Evolutionary conservation across 2,888 invertebrate genomes (phyloP), one percentile per base, ranked within the genome.

Genomic region (Drosophila anceps): DNA sequence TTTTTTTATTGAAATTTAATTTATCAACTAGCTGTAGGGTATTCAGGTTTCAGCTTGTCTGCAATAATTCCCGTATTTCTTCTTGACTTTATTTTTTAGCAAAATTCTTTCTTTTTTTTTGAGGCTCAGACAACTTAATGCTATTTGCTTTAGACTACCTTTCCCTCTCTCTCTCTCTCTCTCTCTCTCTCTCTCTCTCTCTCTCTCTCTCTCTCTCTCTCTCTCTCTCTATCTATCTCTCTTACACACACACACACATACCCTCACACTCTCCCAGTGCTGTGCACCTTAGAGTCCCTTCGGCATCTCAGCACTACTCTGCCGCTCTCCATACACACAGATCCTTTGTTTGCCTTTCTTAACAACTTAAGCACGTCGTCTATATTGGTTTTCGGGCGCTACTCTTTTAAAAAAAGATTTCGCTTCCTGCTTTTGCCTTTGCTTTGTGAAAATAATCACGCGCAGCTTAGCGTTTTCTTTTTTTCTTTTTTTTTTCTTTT

Each of bases 281-380:
- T 24, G 55, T 33, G 58, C 76, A 80, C 81, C 80, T 77, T 70
- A 18, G 44, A 61, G 61, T 61, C 29, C 44, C 62, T 44, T 60
- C 39, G 44, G 12, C 59, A 51, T 64, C 75, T 60, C 41, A 29
- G 27, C 54, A 18, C 62, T 39, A 29, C 35, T 27, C 39, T 20
- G 31, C 24, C 41, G 29, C 44, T 2, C 39, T 15, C 24, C 69
- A 37, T 33, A 24, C 24, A 48, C 37, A 43, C 55, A 72, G 50
- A 53, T 76, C 79, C 72, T 85, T 88, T 88, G 85, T 83, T 85
- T 88, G 88, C 76, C 74, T 78, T 88, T 87, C 86, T 88, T 86
- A 88, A 88, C 86, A 87, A 87, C 86, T 87, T 87, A 84, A 88
- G 88, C 86, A 87, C 86, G 86, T 88, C 86, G 82, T 84, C 82